Evolutionary conservation across 2,113 vertebrate species (phyloP), one percentile per base, ranked within the genome.

Genomic region (Phalacrocorax aristotelis): DNA sequence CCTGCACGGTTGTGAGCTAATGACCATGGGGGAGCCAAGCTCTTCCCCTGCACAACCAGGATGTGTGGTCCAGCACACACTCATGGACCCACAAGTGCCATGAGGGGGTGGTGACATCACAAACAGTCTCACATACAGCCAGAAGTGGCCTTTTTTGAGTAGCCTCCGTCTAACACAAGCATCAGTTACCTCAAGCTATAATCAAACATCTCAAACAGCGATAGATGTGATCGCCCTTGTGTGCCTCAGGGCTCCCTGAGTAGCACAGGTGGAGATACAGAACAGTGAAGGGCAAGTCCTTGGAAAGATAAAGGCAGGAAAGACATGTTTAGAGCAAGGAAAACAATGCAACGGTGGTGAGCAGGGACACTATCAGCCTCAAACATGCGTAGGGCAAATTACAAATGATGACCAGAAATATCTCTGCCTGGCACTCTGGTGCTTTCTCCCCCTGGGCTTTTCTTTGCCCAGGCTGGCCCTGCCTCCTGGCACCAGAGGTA

Each of bases 171-270:
- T 6, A 2, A 42, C 20, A 32, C 16, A 27, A 86, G 13, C 26
- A 79, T 9, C 38, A 36, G n/a, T 55, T 62, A 64, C 22, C 16
- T 49, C 21, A 40, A 58, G 8, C 21, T 34, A 25, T n/a, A 40
- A 38, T 16, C 54, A 30, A 34, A n/a, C 8, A 21, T 3, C 22
- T 78, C 3, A 19, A 19, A n/a, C 3, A 7, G 20, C 16, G 36
- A n/a, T 0, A 26, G 64, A n/a, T 4, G 5, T 3, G 10, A 7
- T 27, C 12, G 44, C 4, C 8, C 2, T 38, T 27, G 4, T 3
- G 16, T 27, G 14, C 29, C 5, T 54, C 10, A 30, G 54, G 30
- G 9, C 20, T 90, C 61, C 9, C 3, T 7, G 23, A 4, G 15
- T 3, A 36, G 29, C 34, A 19, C 11, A n/a, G 46, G 26, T 30